Evolutionary conservation across 1,140 invertebrate genomes (phyloP), one percentile per base, ranked within the genome.

Genomic region (Leguminivora glycinivorella): DNA sequence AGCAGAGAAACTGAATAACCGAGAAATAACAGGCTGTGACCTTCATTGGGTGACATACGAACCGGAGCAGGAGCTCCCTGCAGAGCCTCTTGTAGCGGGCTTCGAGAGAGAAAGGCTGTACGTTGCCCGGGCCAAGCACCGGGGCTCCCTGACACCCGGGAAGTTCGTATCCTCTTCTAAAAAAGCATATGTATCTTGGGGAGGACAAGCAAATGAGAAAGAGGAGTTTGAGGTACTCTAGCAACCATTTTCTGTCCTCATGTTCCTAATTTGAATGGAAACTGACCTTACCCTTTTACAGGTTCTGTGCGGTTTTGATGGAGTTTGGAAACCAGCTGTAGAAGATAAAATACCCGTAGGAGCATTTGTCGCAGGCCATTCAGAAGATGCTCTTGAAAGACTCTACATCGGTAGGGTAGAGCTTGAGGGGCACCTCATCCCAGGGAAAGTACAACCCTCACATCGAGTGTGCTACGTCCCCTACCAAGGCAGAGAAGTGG

Each of bases 401-500:
- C 75, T 95, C 2, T 95, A 92, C 78, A 92, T 96, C 4, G 94
- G 93, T 0, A 87, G 95, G 67, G 94, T 92, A 19, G 72, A 80
- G n/a, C 93, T 94, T 73, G 92, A 77, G 12, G 94, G 94, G 40
- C 93, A 93, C 26, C 77, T 95, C 4, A 92, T 95, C 68, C 94
- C 95, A 40, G 95, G 95, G 12, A 96, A 96, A 85, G 76, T 83
- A 0, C 95, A 96, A 77, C 93, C 94, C 0, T 95, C 94, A 2
- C 96, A 96, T 76, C 92, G 93, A 14, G 93, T 94, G 0, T 94
- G 93, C 80, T 97, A 97, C 78, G 83, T 97, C 4, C 81, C 96
- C 31, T 97, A 94, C 93, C 95, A 95, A 9, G 96, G 95, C 22
- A 89, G 83, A 17, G 96, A 97, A 84, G 58, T 83, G n/a, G 73